Evolutionary conservation across 2,888 invertebrate genomes (phyloP).

Genomic region (Campoletis raptor): DNA sequence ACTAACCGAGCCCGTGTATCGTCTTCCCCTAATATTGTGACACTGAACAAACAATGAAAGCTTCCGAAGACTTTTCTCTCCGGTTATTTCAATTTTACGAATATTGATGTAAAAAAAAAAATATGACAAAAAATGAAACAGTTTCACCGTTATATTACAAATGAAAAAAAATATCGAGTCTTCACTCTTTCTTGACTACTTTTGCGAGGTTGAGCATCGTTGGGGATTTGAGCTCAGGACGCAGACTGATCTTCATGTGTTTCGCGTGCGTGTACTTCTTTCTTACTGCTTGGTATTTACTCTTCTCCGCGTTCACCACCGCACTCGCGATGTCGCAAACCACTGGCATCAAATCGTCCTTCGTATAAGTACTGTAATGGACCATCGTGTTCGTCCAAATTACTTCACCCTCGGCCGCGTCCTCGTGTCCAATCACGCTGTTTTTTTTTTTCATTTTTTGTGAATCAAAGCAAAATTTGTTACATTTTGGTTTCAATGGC

Average conservation of each 20-base stretch:
- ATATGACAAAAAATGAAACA: slow-evolving; percentile 47
- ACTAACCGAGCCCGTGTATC: slow-evolving; percentile 3
- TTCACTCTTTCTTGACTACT: slow-evolving; percentile 56
- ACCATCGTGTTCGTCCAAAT: slow-evolving; percentile 91
- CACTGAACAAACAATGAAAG: slow-evolving; percentile 66
- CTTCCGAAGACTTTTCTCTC: slow-evolving; percentile 60
- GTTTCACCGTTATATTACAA: slow-evolving; percentile 55
- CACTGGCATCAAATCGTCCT: slow-evolving; percentile 89
- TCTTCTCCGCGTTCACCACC: slow-evolving; percentile 89
- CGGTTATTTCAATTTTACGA: slow-evolving; percentile 51
- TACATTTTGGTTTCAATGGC: background rate
- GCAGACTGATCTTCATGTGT: slow-evolving; percentile 88
- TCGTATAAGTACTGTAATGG: slow-evolving; percentile 91
- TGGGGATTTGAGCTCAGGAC: slow-evolving; percentile 87
- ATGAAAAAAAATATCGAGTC: slow-evolving; percentile 14
- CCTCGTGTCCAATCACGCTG: slow-evolving; percentile 80
- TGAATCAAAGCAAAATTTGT: background rate
- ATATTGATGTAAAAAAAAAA: slow-evolving; percentile 54
- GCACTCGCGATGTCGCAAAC: slow-evolving; percentile 90
- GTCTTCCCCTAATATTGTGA: slow-evolving; percentile 18
- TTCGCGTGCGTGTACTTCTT: slow-evolving; percentile 88
- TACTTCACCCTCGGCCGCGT: slow-evolving; percentile 82
- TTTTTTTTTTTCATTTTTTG: slow-evolving; percentile 21
- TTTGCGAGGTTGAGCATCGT: slow-evolving; percentile 73
- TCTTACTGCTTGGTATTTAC: slow-evolving; percentile 90